These are phyloP conservation scores for Ashinkailepas kermadecensis DNA, from an alignment of 2,888 invertebrate genomes.

Conservation along the genomic window DNA sequence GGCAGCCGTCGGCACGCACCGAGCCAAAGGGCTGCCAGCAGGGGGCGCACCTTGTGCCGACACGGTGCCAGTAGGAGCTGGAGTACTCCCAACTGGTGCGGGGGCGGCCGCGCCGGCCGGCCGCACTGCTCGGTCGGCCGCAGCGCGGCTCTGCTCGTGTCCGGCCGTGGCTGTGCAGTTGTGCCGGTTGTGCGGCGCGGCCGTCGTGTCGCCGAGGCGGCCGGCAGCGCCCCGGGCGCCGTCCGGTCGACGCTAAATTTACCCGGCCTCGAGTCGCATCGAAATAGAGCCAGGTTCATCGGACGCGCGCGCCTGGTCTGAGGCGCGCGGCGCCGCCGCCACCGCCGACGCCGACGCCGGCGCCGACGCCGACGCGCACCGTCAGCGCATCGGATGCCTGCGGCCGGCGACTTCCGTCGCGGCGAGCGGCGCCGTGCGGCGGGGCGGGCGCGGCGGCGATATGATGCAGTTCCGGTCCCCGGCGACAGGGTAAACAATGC, in stretches of 20 bases:
- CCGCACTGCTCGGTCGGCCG: not conserved
- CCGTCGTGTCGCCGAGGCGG: not conserved
- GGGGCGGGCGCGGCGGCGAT: not conserved
- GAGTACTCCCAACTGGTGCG: not conserved
- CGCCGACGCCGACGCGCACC: not conserved
- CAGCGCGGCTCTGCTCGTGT: not conserved
- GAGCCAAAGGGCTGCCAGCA: constrained; percentile 8
- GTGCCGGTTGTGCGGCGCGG: not conserved
- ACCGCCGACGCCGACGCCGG: not conserved
- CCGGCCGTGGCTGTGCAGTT: not conserved
- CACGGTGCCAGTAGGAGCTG: constrained; percentile 1
- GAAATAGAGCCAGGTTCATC: constrained; percentile 13
- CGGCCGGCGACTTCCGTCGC: not conserved
- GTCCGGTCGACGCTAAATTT: not conserved
- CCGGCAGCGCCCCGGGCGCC: not conserved
- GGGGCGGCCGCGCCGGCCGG: not conserved
- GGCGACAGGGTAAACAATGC: constrained; percentile 13
- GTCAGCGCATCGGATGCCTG: not conserved
- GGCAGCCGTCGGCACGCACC: not conserved
- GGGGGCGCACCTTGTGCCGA: not conserved
- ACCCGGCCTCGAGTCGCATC: constrained; percentile 12
- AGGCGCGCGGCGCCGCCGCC: not conserved
- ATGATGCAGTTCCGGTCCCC: not conserved
- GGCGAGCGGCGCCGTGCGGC: not conserved
- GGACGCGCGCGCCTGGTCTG: not conserved